Evolutionary conservation across 2,888 invertebrate species (phyloP).

Genomic region (Plebejus anna): DNA sequence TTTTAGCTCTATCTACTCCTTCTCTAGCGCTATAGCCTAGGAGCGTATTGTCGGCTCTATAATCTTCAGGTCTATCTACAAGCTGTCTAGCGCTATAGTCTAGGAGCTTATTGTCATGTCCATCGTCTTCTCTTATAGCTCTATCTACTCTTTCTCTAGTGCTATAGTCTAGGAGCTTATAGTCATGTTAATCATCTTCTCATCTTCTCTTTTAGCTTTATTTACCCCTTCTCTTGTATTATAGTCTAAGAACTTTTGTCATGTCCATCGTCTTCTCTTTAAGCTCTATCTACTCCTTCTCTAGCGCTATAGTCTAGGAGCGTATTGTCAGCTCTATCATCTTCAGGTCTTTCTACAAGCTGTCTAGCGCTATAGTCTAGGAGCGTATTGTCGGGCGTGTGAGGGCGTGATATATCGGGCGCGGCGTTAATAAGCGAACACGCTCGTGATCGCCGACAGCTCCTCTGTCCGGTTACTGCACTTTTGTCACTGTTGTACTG

Average conservation of each 20-base stretch:
- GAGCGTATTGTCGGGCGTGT: conserved; percentile 54
- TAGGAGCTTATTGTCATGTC: conserved; percentile 40
- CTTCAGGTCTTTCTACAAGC: background rate
- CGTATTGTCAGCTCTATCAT: conserved; percentile 42
- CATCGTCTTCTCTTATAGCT: background rate
- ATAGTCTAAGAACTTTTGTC: conserved; percentile 36
- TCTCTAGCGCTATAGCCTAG: conserved; percentile 40
- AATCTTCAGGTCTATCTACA: background rate
- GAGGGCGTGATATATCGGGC: conserved; percentile 75
- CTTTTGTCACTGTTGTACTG: background rate
- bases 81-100: conserved; percentile 40
- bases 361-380: conserved; percentile 40
- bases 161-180: conserved; percentile 38
- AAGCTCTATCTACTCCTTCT: background rate
- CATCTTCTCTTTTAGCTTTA: background rate
- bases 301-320: conserved; percentile 41
- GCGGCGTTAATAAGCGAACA: conserved; percentile 78
- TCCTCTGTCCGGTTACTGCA: conserved; percentile 12
- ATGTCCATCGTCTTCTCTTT: background rate
- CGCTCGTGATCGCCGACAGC: conserved; percentile 76
- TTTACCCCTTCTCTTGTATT: conserved; percentile 34
- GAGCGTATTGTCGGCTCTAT: conserved; percentile 42
- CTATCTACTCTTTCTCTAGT: conserved; percentile 33
- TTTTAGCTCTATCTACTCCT: background rate
- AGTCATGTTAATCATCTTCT: conserved; percentile 35